A percentile compares a stretch with the other conserved stretches of the same genome.
These are phyloP conservation scores for Hydrotaea diabolus DNA, from an alignment of 2,888 invertebrate species.

Conservation along the genomic window DNA sequence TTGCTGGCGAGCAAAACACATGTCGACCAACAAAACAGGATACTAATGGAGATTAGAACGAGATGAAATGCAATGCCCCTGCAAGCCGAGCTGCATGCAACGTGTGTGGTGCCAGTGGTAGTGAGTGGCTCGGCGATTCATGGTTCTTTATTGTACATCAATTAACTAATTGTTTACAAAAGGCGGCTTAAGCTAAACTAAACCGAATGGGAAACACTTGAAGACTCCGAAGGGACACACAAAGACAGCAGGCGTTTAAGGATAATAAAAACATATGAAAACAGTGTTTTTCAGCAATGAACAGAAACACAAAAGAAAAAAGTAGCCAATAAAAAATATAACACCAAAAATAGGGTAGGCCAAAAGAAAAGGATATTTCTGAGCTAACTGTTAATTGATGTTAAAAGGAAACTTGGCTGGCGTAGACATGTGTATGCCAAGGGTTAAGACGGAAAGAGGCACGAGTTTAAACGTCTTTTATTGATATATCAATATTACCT, in stretches of 20 bases:
- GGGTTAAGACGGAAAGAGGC: slow-evolving; percentile 16
- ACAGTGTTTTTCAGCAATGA: slow-evolving; percentile 13
- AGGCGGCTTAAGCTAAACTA: slow-evolving; percentile 58
- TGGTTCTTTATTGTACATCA: slow-evolving; percentile 35
- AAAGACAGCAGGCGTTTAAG: slow-evolving; percentile 61
- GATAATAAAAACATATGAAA: slow-evolving; percentile 62
- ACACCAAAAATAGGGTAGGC: slow-evolving; percentile 51
- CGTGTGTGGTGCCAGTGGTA: slow-evolving; percentile 65
- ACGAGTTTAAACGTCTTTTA: not conserved
- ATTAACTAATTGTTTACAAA: slow-evolving; percentile 58
- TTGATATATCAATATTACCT: not conserved
- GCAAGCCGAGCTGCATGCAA: slow-evolving; percentile 35
- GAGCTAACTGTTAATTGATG: slow-evolving; percentile 50
- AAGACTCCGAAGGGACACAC: slow-evolving; percentile 31
- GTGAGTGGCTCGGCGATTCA: too few relatives aligned
- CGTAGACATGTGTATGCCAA: not conserved
- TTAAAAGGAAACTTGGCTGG: slow-evolving; percentile 6
- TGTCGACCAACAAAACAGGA: slow-evolving; percentile 49
- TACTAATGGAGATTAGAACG: slow-evolving; percentile 46
- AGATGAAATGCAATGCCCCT: not conserved
- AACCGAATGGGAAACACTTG: slow-evolving; percentile 44
- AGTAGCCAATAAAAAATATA: slow-evolving; percentile 41
- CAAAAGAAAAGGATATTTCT: slow-evolving; percentile 28
- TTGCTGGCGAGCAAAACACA: slow-evolving; percentile 22
- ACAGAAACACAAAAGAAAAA: not conserved